A percentile compares a stretch with the other conserved stretches of the same genome.
These are phyloP conservation scores for Protonemura montana DNA, from an alignment of 2,888 invertebrate species.

Conservation along the genomic window DNA sequence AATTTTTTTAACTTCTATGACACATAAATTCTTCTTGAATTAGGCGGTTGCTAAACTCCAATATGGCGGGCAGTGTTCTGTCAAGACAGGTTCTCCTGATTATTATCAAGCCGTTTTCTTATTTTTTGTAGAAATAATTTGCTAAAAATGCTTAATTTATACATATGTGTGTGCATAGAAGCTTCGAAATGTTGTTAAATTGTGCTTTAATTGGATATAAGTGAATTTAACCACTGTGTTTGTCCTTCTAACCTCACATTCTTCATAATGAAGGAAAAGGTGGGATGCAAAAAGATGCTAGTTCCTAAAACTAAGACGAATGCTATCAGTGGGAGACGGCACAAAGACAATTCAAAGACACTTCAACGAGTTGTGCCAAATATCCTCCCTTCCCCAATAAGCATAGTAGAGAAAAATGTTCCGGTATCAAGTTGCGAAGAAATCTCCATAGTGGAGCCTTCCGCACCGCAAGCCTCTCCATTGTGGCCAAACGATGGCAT, in stretches of 20 bases:
- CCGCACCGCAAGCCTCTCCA: not conserved
- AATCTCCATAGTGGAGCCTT: not conserved
- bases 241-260: not conserved
- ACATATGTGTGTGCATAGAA: not conserved
- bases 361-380: not conserved
- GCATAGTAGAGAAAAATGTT: not conserved
- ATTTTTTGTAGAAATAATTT: not conserved
- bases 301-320: not conserved
- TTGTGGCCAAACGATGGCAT: slow-evolving; percentile 41
- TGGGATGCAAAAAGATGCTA: not conserved
- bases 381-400: not conserved
- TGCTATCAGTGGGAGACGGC: not conserved
- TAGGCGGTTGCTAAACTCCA: not conserved
- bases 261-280: not conserved
- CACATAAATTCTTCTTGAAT: no score
- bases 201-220: not conserved
- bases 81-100: not conserved
- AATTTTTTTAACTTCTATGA: no score
- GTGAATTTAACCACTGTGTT: not conserved
- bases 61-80: not conserved
- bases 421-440: not conserved
- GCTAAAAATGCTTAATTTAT: not conserved
- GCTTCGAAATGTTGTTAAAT: not conserved
- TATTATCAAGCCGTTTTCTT: not conserved
- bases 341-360: not conserved